Conservation (phyloP, 2,888 invertebrate species). For the Rosalia funebris region DNA sequence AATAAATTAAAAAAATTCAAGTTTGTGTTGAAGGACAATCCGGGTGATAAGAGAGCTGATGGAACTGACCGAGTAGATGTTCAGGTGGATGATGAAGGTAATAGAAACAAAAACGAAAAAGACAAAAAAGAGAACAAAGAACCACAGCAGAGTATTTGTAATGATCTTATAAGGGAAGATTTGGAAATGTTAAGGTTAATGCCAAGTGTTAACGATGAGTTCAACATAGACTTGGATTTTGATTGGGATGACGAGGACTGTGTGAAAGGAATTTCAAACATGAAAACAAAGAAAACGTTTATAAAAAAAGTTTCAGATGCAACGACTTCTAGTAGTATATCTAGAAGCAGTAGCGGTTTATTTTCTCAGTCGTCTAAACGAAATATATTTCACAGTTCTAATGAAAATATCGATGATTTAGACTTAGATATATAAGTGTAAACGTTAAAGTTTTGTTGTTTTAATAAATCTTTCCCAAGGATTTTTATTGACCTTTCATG, state of each 20-base stretch:
- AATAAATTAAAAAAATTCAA: constrained; percentile 42
- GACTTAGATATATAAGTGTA: constrained; percentile 4
- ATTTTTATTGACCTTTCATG: too few species aligned
- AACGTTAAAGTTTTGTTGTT: not conserved
- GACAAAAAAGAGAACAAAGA: constrained; percentile 14
- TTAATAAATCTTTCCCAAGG: not conserved
- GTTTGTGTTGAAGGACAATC: constrained; percentile 17
- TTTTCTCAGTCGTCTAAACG: not conserved
- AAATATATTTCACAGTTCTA: constrained; percentile 7
- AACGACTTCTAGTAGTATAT: not conserved
- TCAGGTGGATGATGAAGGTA: not conserved
- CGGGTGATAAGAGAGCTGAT: not conserved
- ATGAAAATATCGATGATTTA: constrained; percentile 12
- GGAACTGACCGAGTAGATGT: not conserved
- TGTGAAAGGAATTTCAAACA: not conserved
- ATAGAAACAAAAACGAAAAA: constrained; percentile 21
- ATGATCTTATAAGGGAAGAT: constrained; percentile 38
- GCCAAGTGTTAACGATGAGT: constrained; percentile 52
- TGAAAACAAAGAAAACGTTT: not conserved
- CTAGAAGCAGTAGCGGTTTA: not conserved
- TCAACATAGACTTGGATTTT: constrained; percentile 58
- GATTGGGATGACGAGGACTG: constrained; percentile 39
- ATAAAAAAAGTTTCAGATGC: not conserved
- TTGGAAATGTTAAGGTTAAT: constrained; percentile 47
- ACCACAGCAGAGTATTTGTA: constrained; percentile 40